Conservation (phyloP, 2,888 invertebrate genomes). For the Notodonta dromedarius region DNA sequence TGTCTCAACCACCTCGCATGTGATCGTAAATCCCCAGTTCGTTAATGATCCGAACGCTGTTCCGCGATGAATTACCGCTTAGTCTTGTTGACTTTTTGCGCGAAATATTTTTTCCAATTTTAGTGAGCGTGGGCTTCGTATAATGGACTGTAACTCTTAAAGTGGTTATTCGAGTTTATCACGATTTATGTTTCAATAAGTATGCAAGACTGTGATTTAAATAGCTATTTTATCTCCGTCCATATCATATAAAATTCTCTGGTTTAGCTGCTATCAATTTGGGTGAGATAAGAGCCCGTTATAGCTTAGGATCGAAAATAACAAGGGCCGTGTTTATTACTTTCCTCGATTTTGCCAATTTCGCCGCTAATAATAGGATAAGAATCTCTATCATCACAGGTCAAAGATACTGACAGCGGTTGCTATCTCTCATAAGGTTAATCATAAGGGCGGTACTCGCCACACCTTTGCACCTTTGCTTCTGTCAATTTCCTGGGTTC, state of each 20-base stretch:
- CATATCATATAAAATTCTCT: slow-evolving; percentile 56
- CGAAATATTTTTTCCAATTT: slow-evolving; percentile 68
- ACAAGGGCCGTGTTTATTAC: slow-evolving; percentile 6
- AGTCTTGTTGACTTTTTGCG: slow-evolving; percentile 73
- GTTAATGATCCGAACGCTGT: slow-evolving; percentile 75
- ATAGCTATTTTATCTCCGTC: slow-evolving; percentile 54
- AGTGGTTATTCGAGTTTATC: slow-evolving; percentile 75
- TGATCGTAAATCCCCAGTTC: slow-evolving; percentile 79
- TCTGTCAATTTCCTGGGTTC: slow-evolving; percentile 36
- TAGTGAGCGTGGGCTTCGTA: slow-evolving; percentile 69
- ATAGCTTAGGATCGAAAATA: slow-evolving; percentile 14
- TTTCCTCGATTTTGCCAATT: slow-evolving; percentile 22
- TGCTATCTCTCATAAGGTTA: slow-evolving; percentile 42
- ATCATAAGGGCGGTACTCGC: slow-evolving; percentile 44
- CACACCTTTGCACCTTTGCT: slow-evolving; percentile 46
- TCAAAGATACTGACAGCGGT: slow-evolving; percentile 40
- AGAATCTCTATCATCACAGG: slow-evolving; percentile 27
- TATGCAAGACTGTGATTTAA: slow-evolving; percentile 66
- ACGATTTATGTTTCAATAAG: slow-evolving; percentile 74
- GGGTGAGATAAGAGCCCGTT: slow-evolving; percentile 33
- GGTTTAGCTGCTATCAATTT: slow-evolving; percentile 44
- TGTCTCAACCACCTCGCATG: slow-evolving; percentile 56
- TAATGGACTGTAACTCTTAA: slow-evolving; percentile 71
- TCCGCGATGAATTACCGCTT: slow-evolving; percentile 76
- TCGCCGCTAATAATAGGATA: slow-evolving; percentile 30